phyloP scores from a whole-genome alignment of 1,140 invertebrate species.

The Eubasilissa regina region DNA sequence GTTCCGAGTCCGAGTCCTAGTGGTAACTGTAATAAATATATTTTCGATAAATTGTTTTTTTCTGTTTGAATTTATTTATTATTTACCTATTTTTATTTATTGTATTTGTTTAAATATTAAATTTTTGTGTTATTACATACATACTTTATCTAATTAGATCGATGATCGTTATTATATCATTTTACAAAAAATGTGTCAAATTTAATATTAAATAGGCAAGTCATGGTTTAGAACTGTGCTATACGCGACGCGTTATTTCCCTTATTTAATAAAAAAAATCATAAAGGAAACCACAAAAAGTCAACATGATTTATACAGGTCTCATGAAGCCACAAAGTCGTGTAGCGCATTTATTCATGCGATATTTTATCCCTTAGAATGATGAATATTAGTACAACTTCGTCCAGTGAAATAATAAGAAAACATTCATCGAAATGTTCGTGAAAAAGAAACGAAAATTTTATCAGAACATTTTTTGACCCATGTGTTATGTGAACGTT shows the following conservation, averaged over 20 bases:
- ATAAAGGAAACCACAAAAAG: slow-evolving; percentile 44
- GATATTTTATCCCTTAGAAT: slow-evolving; percentile 44
- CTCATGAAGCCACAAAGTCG: slow-evolving; percentile 30
- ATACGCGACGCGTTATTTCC: slow-evolving; percentile 10
- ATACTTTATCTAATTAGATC: too few species aligned
- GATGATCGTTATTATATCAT: too few species aligned
- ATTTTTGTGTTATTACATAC: too few species aligned
- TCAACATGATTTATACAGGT: slow-evolving; percentile 52
- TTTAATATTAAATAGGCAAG: neutral
- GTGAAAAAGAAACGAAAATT: slow-evolving; percentile 57
- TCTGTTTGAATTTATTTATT: too few species aligned
- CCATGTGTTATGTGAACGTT: slow-evolving; percentile 20
- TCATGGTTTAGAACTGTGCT: neutral
- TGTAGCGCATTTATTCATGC: slow-evolving; percentile 50
- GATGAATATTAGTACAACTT: slow-evolving; percentile 33
- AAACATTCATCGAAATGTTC: slow-evolving; percentile 47
- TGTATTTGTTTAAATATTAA: too few species aligned
- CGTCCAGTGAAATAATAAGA: slow-evolving; percentile 24
- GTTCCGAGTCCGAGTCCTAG: too few species aligned
- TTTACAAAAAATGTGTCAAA: neutral
- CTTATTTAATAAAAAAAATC: slow-evolving; percentile 31
- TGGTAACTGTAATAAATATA: too few species aligned
- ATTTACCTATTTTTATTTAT: too few species aligned
- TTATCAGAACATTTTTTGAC: slow-evolving; percentile 38
- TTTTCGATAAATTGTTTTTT: too few species aligned